Evolutionary conservation across 2,888 invertebrate species (phyloP), one percentile per base, ranked within the genome.

Genomic region (Altica lythri): DNA sequence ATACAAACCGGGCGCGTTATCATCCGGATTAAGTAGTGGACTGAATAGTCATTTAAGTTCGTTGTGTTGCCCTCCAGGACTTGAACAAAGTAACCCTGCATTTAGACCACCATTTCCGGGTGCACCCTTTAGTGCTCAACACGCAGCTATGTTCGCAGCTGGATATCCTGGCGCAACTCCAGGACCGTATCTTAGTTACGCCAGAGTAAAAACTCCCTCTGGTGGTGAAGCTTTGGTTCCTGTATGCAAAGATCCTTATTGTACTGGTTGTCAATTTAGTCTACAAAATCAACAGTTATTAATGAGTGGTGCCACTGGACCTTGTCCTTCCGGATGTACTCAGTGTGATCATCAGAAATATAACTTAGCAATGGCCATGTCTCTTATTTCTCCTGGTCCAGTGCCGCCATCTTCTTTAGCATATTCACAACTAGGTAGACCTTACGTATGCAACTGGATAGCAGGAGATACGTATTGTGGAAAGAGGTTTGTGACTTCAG

Each of bases 321-420:
- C 89, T 10, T 95, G 95, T 73, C 92, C 95, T 43, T 90, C 92
- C 62, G 95, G 95, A 18, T 96, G 96, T 79, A 89, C 92, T 44
- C 95, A 95, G 77, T 96, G 96, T 77, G 95, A 94, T 77, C 95
- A 95, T 74, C 95, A 94, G 75, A 92, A 92, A 74, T 91, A 91
- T 77, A 88, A 89, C 62, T 78, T 92, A 65, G 90, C 89, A 2
- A 90, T 90, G 86, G 88, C 89, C 14, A 86, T 89, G 79, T 85
- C 86, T 17, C 75, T 87, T 38, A 85, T 85, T 1, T 85, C 84
- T 64, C 84, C 75, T 83, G 85, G 86, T 19, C 83, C 84, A 57
- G 71, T 81, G 34, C 83, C 81, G 61, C n/a, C n/a, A n/a, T 81
- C 86, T 45, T 81, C 81, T 18, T 74, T 83, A 45, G 83, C 85